A percentile compares a stretch with the other conserved stretches of the same genome.
Conservation (phyloP, 2,797 vertebrate species). For the Picus viridis region DNA sequence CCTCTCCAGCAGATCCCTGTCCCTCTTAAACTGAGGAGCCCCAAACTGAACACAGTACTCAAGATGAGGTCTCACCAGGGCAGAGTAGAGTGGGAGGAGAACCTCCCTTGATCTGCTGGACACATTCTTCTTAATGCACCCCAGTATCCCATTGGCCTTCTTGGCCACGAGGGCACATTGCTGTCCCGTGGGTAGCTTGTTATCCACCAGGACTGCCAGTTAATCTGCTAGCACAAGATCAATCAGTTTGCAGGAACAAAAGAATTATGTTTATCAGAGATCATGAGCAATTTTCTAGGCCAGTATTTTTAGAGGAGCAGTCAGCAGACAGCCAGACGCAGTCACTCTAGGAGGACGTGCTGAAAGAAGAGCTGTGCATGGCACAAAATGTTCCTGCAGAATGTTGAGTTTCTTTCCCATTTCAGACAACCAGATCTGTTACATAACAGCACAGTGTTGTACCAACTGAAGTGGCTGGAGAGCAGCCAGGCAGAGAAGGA, state of each 20-base stretch:
- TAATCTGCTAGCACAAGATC: background rate
- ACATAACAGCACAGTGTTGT: background rate
- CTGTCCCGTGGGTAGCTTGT: too few species aligned
- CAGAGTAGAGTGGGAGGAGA: too few species aligned
- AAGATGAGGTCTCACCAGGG: too few species aligned
- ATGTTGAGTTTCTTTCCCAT: background rate
- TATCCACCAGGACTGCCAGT: background rate
- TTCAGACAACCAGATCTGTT: background rate
- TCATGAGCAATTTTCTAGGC: background rate
- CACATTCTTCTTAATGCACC: too few species aligned
- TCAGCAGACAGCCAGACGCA: background rate
- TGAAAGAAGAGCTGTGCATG: background rate
- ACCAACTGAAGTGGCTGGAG: too few species aligned
- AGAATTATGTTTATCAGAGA: slow-evolving; percentile 5
- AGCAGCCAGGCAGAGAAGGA: too few species aligned
- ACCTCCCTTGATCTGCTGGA: too few species aligned
- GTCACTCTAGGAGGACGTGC: background rate
- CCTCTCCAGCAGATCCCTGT: too few species aligned
- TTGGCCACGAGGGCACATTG: too few species aligned
- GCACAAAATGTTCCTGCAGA: background rate
- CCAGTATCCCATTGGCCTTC: too few species aligned
- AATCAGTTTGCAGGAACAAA: background rate
- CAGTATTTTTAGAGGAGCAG: background rate
- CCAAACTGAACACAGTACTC: too few species aligned
- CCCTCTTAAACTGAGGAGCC: too few species aligned